A percentile compares a stretch with the other conserved stretches of the same genome.
phyloP scores from a whole-genome alignment of 2,888 invertebrate genomes.

The Agonum fuliginosum region DNA sequence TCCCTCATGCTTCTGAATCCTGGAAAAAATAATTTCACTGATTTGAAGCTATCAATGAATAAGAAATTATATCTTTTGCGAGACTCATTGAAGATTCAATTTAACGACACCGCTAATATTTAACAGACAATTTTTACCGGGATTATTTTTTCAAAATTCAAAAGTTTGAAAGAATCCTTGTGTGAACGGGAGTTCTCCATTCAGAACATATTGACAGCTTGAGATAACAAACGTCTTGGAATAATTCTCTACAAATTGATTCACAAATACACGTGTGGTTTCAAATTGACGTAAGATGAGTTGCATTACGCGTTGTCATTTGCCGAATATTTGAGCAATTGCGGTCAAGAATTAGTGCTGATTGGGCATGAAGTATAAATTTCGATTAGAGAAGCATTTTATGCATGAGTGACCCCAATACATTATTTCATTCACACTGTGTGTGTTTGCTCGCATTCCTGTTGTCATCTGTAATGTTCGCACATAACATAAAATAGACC shows the following conservation, averaged over 20 bases:
- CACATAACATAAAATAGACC: not conserved
- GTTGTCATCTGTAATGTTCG: conserved; percentile 11
- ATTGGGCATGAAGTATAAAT: conserved; percentile 39
- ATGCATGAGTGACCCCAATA: conserved; percentile 29
- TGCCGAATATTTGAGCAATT: conserved; percentile 23
- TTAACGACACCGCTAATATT: too few species aligned
- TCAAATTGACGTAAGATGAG: not conserved
- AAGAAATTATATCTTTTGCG: too few species aligned
- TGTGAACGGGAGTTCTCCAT: too few species aligned
- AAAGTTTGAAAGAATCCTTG: too few species aligned
- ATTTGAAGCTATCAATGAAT: too few species aligned
- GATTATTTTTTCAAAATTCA: too few species aligned
- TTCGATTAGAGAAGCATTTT: conserved; percentile 27
- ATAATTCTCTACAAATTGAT: not conserved
- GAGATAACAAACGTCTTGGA: not conserved
- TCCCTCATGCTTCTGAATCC: too few species aligned
- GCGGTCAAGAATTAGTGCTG: conserved; percentile 41
- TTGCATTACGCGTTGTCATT: not conserved
- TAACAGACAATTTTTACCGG: too few species aligned
- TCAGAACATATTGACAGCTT: too few species aligned
- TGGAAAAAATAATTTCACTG: too few species aligned
- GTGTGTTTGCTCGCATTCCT: conserved; percentile 16
- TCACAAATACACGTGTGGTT: not conserved
- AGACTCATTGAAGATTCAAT: too few species aligned
- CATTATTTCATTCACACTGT: conserved; percentile 39